A percentile compares a stretch with the other conserved stretches of the same genome.
Evolutionary conservation across 2,888 invertebrate species (phyloP).

Genomic region (Hirtodrosophila histrioides): DNA sequence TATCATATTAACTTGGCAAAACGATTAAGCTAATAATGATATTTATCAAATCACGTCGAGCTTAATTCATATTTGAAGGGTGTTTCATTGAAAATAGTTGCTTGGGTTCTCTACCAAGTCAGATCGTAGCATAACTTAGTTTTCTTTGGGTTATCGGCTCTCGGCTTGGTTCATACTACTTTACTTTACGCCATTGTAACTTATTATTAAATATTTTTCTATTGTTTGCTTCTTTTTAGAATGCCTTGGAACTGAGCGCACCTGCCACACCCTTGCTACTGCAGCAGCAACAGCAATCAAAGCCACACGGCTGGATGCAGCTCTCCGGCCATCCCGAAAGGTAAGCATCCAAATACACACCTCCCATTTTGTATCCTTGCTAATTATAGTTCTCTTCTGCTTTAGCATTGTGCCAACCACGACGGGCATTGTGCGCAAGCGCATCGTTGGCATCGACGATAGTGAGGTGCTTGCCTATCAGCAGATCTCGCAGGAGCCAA

Average conservation of each 20-base stretch:
- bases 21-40: neutral
- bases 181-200: too few relatives aligned
- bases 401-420: conserved; percentile 94
- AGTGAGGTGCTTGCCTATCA: conserved; percentile 92
- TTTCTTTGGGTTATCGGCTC: too few relatives aligned
- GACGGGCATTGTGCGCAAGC: conserved; percentile 97
- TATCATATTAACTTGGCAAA: neutral
- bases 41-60: neutral
- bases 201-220: neutral
- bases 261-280: conserved; percentile 94
- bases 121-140: too few relatives aligned
- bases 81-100: too few relatives aligned
- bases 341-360: conserved; percentile 51
- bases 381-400: neutral
- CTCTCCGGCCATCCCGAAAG: conserved; percentile 95
- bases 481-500: conserved; percentile 89
- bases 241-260: conserved; percentile 94
- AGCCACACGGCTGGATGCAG: conserved; percentile 91
- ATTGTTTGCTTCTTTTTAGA: conserved; percentile 86
- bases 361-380: neutral
- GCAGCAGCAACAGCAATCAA: conserved; percentile 85
- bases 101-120: too few relatives aligned
- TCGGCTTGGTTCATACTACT: too few relatives aligned
- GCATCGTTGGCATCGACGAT: conserved; percentile 90
- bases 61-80: too few relatives aligned